Conservation (phyloP, 1,140 invertebrate genomes). For the Zophobas atratus region DNA sequence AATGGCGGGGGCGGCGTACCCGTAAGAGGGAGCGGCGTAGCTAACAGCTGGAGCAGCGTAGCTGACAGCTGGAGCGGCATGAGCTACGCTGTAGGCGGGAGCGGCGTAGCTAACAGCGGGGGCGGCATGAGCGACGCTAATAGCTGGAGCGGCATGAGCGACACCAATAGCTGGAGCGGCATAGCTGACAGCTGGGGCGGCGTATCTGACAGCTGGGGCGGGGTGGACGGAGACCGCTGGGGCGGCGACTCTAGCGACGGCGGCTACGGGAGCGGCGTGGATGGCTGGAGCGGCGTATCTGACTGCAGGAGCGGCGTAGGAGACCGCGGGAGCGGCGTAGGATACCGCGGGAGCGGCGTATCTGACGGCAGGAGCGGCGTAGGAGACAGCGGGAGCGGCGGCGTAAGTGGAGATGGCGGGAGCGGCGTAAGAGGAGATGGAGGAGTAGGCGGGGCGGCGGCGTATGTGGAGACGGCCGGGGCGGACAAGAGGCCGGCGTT, state of each 20-base stretch:
- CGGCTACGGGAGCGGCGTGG: conserved; percentile 67
- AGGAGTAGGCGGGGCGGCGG: conserved; percentile 53
- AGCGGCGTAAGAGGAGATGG: conserved; percentile 51
- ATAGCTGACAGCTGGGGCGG: conserved; percentile 44
- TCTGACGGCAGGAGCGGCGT: conserved; percentile 67
- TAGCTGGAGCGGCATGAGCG: not conserved
- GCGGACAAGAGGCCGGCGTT: conserved; percentile 55
- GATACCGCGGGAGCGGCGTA: conserved; percentile 71
- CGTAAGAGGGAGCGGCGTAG: conserved; percentile 6
- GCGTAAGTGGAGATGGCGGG: conserved; percentile 46
- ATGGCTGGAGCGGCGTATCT: conserved; percentile 69
- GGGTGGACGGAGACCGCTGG: conserved; percentile 24
- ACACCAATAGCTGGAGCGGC: not conserved
- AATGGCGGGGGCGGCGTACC: no score
- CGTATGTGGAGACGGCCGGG: conserved; percentile 55
- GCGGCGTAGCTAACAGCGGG: not conserved
- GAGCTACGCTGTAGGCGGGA: no score
- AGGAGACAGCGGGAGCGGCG: conserved; percentile 59
- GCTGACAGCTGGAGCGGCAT: no score
- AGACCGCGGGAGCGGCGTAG: conserved; percentile 74
- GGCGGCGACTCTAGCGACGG: conserved; percentile 55
- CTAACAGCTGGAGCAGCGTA: no score
- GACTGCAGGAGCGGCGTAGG: conserved; percentile 53
- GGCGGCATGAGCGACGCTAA: not conserved
- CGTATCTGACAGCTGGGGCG: conserved; percentile 66